phyloP scores from a whole-genome alignment of 2,113 vertebrate genomes.

The Anarhynchus alexandrinus region DNA sequence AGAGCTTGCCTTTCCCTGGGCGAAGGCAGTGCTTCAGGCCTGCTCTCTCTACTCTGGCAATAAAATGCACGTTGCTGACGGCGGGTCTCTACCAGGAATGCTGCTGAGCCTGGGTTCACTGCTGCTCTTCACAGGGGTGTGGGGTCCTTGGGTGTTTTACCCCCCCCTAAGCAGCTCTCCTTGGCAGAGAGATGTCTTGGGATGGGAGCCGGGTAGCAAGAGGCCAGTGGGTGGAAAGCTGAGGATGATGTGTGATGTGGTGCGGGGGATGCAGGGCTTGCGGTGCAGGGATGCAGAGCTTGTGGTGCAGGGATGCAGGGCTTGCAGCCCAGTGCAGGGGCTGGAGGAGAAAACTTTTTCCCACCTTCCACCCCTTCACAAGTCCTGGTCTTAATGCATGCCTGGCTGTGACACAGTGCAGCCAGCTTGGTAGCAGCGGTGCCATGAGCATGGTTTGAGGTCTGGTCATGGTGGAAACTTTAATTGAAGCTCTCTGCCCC shows the following conservation, averaged over 20 bases:
- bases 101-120: background rate
- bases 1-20: background rate
- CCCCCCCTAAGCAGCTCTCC: background rate
- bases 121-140: background rate
- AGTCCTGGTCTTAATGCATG: background rate
- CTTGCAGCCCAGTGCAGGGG: background rate
- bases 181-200: background rate
- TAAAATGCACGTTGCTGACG: background rate
- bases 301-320: background rate
- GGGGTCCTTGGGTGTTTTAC: background rate
- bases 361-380: fast-evolving
- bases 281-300: too few species aligned
- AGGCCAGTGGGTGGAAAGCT: fast-evolving
- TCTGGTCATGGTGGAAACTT: background rate
- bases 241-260: fast-evolving
- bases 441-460: background rate
- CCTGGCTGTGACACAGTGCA: background rate
- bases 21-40: background rate
- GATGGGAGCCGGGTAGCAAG: background rate
- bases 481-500: background rate
- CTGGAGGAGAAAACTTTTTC: background rate
- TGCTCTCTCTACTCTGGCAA: background rate
- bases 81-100: background rate
- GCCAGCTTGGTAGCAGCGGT: background rate
- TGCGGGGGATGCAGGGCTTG: background rate